Percentiles rank a stretch among this genome's conserved stretches.
Evolutionary conservation across 2,888 invertebrate genomes (phyloP).

Genomic region (Ceramica pisi): DNA sequence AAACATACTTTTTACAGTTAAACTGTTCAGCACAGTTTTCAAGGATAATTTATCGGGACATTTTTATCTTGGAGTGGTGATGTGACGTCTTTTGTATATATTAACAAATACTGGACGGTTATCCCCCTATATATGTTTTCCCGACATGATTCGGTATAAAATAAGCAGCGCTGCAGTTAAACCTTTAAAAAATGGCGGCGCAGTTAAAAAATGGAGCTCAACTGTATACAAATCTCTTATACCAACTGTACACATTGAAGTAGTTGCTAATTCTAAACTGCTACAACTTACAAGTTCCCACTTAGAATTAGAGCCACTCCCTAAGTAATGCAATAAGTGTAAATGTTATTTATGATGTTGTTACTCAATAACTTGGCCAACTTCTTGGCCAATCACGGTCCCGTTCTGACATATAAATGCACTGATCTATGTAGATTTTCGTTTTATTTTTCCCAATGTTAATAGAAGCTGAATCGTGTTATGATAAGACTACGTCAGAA

Average conservation of each 20-base stretch:
- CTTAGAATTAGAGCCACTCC: slow-evolving; percentile 46
- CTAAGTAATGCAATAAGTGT: slow-evolving; percentile 59
- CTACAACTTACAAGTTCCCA: slow-evolving; percentile 30
- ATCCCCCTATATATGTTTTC: too few relatives aligned
- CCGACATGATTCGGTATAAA: too few relatives aligned
- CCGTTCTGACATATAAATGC: slow-evolving; percentile 17
- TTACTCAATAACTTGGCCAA: slow-evolving; percentile 37
- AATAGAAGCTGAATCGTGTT: not conserved
- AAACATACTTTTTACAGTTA: too few relatives aligned
- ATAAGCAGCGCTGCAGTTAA: not conserved
- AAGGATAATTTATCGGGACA: too few relatives aligned
- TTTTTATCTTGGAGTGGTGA: too few relatives aligned
- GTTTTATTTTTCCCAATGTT: slow-evolving; percentile 1
- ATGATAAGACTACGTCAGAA: not conserved
- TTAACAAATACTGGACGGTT: too few relatives aligned
- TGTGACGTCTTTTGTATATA: too few relatives aligned
- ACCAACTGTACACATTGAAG: slow-evolving; percentile 14
- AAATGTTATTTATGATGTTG: slow-evolving; percentile 54
- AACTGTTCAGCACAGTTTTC: too few relatives aligned
- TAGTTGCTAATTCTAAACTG: slow-evolving; percentile 25
- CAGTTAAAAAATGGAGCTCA: not conserved
- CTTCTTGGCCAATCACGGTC: slow-evolving; percentile 44
- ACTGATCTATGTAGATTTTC: slow-evolving; percentile 14
- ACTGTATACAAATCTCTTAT: slow-evolving; percentile 7
- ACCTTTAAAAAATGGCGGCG: not conserved